Conservation (phyloP, 1,140 invertebrate genomes). For the Sarcophaga bullata region DNA sequence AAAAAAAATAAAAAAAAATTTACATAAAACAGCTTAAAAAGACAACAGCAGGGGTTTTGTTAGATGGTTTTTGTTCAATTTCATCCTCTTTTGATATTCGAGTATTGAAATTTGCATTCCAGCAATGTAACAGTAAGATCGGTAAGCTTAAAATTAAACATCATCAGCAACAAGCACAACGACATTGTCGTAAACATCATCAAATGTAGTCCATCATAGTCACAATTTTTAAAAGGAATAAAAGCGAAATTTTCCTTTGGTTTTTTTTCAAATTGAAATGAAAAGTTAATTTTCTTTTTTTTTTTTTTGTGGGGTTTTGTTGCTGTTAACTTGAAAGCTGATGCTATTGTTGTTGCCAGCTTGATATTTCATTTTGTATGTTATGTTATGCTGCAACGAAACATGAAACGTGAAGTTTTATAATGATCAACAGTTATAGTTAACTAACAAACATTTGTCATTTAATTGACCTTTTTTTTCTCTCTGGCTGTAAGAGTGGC, state of each 20-base stretch:
- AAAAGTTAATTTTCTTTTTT: slow-evolving; percentile 38
- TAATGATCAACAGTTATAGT: slow-evolving; percentile 39
- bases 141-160: slow-evolving; percentile 2
- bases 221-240: slow-evolving; percentile 42
- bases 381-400: background rate
- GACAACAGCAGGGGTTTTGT: background rate
- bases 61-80: no score
- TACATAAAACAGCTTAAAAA: slow-evolving; percentile 29
- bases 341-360: slow-evolving; percentile 6
- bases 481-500: background rate
- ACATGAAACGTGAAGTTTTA: slow-evolving; percentile 36
- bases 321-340: slow-evolving; percentile 28
- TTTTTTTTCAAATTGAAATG: slow-evolving; percentile 37
- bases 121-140: slow-evolving; percentile 8
- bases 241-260: slow-evolving; percentile 32
- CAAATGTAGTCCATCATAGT: slow-evolving; percentile 47
- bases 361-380: no score
- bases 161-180: slow-evolving; percentile 27
- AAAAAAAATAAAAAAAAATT: slow-evolving; percentile 20
- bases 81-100: no score
- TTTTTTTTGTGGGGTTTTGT: background rate
- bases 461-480: slow-evolving; percentile 44
- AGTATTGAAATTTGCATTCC: background rate
- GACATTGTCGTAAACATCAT: slow-evolving; percentile 37
- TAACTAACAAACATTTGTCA: slow-evolving; percentile 45